Evolutionary conservation across 1,140 invertebrate genomes (phyloP).

Genomic region (Drosophila auraria): DNA sequence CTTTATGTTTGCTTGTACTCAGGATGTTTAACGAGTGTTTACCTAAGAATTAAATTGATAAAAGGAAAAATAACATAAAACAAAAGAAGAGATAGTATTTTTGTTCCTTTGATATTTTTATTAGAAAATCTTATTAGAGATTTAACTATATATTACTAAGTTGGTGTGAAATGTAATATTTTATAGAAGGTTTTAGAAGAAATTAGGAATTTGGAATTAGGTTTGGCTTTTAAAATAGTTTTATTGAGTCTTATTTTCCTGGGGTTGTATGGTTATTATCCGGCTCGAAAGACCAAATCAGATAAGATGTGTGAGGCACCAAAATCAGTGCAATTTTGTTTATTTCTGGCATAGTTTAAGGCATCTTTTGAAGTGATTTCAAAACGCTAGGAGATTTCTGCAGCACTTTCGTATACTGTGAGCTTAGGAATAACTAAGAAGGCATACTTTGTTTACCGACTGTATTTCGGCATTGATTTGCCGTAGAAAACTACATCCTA

Average conservation of each 20-base stretch:
- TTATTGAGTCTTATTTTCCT: neutral
- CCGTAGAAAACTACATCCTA: slow-evolving; percentile 14
- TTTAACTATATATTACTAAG: neutral
- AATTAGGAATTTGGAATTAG: too few species aligned
- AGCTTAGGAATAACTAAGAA: too few species aligned
- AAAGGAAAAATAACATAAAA: neutral
- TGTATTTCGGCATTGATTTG: slow-evolving; percentile 16
- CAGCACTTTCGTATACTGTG: too few species aligned
- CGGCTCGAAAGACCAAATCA: too few species aligned
- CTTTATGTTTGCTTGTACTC: slow-evolving; percentile 28
- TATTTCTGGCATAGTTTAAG: neutral
- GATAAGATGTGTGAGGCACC: too few species aligned
- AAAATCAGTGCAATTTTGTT: too few species aligned
- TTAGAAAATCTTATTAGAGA: neutral
- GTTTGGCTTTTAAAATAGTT: neutral
- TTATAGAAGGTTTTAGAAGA: neutral
- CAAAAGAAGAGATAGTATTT: neutral
- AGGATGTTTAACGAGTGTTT: neutral
- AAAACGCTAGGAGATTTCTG: too few species aligned
- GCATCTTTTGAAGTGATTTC: neutral
- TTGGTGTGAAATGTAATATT: neutral
- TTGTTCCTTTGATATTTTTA: neutral
- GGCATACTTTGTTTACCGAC: neutral
- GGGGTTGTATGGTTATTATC: too few species aligned
- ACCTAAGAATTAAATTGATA: neutral